phyloP scores from a whole-genome alignment of 2,113 vertebrate genomes.

The Trematomus loennbergii region DNA sequence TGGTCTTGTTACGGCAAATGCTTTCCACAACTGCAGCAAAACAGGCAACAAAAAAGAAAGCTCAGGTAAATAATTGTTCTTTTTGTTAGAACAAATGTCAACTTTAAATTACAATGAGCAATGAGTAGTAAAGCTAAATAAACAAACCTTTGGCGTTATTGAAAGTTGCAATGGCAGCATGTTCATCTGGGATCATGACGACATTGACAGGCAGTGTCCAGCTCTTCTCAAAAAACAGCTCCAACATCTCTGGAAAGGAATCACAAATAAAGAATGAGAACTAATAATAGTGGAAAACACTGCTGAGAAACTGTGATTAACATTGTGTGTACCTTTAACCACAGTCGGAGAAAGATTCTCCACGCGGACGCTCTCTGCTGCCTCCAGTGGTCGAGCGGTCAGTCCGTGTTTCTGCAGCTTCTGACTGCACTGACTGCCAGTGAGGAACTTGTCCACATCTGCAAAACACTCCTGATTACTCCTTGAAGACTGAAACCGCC shows the following conservation, averaged over 20 bases:
- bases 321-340: constrained; percentile 39
- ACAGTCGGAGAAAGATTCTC: constrained; percentile 84
- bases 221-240: constrained; percentile 87
- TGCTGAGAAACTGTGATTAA: neutral
- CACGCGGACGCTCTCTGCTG: constrained; percentile 80
- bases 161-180: constrained; percentile 87
- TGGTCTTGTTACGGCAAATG: constrained; percentile 79
- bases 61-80: neutral
- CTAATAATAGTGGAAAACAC: neutral
- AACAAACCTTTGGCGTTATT: constrained; percentile 83
- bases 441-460: constrained; percentile 82
- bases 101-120: neutral
- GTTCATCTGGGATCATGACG: constrained; percentile 81
- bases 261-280: accelerated
- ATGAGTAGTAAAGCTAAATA: neutral
- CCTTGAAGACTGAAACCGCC: neutral
- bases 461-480: constrained; percentile 40
- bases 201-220: constrained; percentile 70
- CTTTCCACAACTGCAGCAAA: constrained; percentile 81
- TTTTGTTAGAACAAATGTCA: neutral
- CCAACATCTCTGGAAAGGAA: constrained; percentile 70
- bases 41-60: neutral
- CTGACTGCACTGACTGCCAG: constrained; percentile 51
- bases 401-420: constrained; percentile 74
- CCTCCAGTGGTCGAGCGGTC: constrained; percentile 80